phyloP scores from a whole-genome alignment of 2,888 invertebrate species.

The Terebella lapidaria region DNA sequence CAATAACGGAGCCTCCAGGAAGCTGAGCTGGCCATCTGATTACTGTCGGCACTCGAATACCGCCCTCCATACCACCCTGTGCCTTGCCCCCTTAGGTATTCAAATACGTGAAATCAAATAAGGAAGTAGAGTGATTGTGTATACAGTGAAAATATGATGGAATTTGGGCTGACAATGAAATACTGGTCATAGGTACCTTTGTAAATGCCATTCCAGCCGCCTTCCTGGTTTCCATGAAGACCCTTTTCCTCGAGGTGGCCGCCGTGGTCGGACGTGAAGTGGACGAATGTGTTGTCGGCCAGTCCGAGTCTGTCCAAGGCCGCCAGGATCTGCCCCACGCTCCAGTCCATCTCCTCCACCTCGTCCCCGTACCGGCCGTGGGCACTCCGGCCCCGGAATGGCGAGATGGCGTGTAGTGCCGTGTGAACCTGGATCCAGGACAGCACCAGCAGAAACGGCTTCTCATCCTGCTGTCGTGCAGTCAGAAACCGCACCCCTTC shows the following conservation, averaged over 20 bases:
- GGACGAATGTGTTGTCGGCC: slow-evolving; percentile 53
- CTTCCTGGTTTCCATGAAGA: slow-evolving; percentile 46
- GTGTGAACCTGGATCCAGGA: slow-evolving; percentile 62
- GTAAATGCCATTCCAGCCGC: slow-evolving; percentile 41
- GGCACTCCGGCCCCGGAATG: slow-evolving; percentile 46
- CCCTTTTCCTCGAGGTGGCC: slow-evolving; percentile 53
- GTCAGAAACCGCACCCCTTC: slow-evolving; percentile 40
- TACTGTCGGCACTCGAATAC: slow-evolving; percentile 49
- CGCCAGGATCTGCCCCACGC: slow-evolving; percentile 54
- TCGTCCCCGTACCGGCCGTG: slow-evolving; percentile 57
- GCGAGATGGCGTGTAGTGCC: slow-evolving; percentile 53
- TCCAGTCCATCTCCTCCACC: slow-evolving; percentile 58
- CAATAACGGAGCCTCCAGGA: slow-evolving; percentile 29
- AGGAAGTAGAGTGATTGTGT: no score
- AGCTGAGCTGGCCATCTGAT: slow-evolving; percentile 42
- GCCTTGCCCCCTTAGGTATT: slow-evolving; percentile 44
- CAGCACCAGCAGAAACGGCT: slow-evolving; percentile 55
- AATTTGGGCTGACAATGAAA: no score
- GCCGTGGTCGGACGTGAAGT: slow-evolving; percentile 58
- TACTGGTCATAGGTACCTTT: slow-evolving; percentile 28
- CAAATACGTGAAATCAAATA: no score
- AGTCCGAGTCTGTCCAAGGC: slow-evolving; percentile 41
- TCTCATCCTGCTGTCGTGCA: slow-evolving; percentile 20
- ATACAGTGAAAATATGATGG: no score
- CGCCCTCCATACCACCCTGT: slow-evolving; percentile 50